These are phyloP conservation scores for Diploscapter pachys DNA, from an alignment of 1,140 invertebrate genomes.

Conservation along the genomic window DNA sequence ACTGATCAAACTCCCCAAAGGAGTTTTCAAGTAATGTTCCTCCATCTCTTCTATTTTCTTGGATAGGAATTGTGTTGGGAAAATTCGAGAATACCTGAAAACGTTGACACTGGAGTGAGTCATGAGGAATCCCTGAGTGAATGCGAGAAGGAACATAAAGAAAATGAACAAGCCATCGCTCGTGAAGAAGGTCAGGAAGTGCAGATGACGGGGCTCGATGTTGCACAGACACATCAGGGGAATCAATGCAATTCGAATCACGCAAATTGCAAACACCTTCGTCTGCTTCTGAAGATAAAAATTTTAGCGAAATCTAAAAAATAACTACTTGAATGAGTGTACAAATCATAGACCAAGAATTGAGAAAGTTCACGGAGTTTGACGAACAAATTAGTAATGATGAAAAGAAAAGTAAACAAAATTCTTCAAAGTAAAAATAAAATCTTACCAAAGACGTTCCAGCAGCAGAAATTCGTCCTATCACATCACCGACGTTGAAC, in stretches of 20 bases:
- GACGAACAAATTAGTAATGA: too few species aligned
- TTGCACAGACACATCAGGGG: constrained; percentile 31
- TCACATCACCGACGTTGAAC: constrained; percentile 28
- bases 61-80: background rate
- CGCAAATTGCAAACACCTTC: background rate
- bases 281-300: constrained; percentile 9
- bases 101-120: background rate
- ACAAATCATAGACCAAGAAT: background rate
- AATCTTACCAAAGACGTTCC: constrained; percentile 7
- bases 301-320: background rate
- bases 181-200: constrained; percentile 24
- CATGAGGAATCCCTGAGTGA: constrained; percentile 23
- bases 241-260: constrained; percentile 13
- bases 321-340: constrained; percentile 2
- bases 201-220: constrained; percentile 9
- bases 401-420: too few species aligned
- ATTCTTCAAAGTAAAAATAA: background rate
- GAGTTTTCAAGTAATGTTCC: constrained; percentile 3
- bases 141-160: constrained; percentile 15
- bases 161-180: constrained; percentile 31
- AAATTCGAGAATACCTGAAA: background rate
- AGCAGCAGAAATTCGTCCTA: constrained; percentile 19
- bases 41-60: background rate
- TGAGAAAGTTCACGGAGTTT: background rate
- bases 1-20: constrained; percentile 1